Evolutionary conservation across 2,888 invertebrate genomes (phyloP).

Genomic region (Philopedon plagiatum): DNA sequence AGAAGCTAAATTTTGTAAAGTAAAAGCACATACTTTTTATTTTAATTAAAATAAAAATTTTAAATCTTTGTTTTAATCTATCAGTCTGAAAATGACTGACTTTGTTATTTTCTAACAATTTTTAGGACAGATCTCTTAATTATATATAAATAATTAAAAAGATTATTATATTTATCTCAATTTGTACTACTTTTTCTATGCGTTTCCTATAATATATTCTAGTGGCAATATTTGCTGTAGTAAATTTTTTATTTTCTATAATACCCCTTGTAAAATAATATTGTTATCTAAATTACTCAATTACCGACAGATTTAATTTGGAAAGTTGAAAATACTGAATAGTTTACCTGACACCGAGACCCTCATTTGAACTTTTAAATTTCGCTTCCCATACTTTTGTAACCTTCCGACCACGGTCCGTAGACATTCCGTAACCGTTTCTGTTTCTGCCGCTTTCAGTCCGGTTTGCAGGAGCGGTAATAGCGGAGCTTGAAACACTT

Average conservation of each 20-base stretch:
- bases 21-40: no score
- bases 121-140: no score
- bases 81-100: no score
- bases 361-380: constrained; percentile 7
- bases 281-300: constrained; percentile 6
- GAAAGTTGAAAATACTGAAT: constrained; percentile 2
- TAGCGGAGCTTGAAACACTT: background rate
- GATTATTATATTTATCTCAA: no score
- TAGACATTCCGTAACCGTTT: constrained; percentile 15
- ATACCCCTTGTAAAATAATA: background rate
- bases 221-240: background rate
- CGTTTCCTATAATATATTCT: background rate
- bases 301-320: constrained; percentile 4
- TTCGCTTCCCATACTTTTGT: constrained; percentile 11
- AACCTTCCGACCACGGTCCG: constrained; percentile 14
- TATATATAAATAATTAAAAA: no score
- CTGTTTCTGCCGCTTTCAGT: constrained; percentile 34
- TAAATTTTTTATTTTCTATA: background rate
- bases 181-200: no score
- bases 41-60: no score
- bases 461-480: constrained; percentile 31
- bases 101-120: no score
- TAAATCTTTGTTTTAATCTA: no score
- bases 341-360: constrained; percentile 8
- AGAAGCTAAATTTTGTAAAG: no score